Percentiles rank a stretch among this genome's conserved stretches.
Conservation (phyloP, 2,888 invertebrate species). For the Lordiphosa andalusiaca region DNA sequence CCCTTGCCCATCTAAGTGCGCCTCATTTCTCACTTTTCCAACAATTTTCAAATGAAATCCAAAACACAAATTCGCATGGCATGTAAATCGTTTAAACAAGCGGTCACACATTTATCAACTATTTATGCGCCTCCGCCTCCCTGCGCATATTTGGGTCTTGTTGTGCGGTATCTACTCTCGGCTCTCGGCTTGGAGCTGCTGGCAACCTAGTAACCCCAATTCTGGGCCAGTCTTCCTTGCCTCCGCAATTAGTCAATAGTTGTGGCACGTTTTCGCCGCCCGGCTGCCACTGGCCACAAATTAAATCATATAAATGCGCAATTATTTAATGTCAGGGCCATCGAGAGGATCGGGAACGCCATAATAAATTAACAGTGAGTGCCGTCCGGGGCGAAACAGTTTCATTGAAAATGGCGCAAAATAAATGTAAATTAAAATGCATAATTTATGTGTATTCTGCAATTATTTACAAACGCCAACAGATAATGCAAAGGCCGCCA, state of each 20-base stretch:
- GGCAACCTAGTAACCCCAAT: slow-evolving; percentile 61
- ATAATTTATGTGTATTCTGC: slow-evolving; percentile 70
- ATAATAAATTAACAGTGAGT: slow-evolving; percentile 43
- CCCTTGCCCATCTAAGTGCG: slow-evolving; percentile 55
- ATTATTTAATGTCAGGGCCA: slow-evolving; percentile 65
- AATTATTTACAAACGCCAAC: slow-evolving; percentile 72
- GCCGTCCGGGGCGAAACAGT: slow-evolving; percentile 27
- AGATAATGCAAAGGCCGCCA: slow-evolving; percentile 54
- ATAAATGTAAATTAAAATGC: slow-evolving; percentile 75
- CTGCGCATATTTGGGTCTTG: not conserved
- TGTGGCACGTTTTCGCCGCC: slow-evolving; percentile 52
- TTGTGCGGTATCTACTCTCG: not conserved
- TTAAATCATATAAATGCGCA: slow-evolving; percentile 76
- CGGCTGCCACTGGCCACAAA: slow-evolving; percentile 67
- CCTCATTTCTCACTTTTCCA: slow-evolving; percentile 57
- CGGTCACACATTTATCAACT: slow-evolving; percentile 63
- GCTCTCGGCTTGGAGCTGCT: slow-evolving; percentile 16
- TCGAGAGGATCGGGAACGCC: slow-evolving; percentile 24
- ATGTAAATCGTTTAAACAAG: slow-evolving; percentile 32
- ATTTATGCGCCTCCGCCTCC: slow-evolving; percentile 44
- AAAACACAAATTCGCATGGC: slow-evolving; percentile 50
- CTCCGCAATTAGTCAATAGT: slow-evolving; percentile 68
- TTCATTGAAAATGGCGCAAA: slow-evolving; percentile 60
- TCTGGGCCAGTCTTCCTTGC: slow-evolving; percentile 6
- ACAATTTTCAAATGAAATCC: slow-evolving; percentile 62